phyloP scores from a whole-genome alignment of 1,140 invertebrate species.

The Cepaea nemoralis region DNA sequence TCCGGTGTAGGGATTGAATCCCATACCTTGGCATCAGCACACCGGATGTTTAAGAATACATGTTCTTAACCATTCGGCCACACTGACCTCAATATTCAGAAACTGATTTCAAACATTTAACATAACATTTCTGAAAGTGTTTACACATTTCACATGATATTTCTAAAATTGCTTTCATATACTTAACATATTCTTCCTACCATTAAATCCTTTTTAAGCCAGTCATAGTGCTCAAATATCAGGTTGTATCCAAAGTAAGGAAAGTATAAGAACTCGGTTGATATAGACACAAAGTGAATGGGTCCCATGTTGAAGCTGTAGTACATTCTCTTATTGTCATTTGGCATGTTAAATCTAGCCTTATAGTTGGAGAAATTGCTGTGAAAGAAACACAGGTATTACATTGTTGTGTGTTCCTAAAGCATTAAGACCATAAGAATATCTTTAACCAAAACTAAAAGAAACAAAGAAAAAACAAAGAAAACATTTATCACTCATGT shows the following conservation, averaged over 20 bases:
- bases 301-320: slow-evolving; percentile 90
- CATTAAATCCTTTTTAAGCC: slow-evolving; percentile 66
- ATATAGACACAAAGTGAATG: slow-evolving; percentile 83
- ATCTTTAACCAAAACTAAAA: too few relatives aligned
- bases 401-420: too few relatives aligned
- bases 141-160: slow-evolving; percentile 58
- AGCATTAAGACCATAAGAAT: too few relatives aligned
- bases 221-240: slow-evolving; percentile 84
- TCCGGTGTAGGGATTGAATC: too few relatives aligned
- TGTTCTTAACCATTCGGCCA: too few relatives aligned
- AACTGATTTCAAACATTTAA: slow-evolving; percentile 63
- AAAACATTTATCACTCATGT: too few relatives aligned
- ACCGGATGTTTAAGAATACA: too few relatives aligned
- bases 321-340: slow-evolving; percentile 80
- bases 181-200: too few relatives aligned
- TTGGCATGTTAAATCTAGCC: slow-evolving; percentile 89
- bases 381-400: slow-evolving; percentile 57
- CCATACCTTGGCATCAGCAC: too few relatives aligned
- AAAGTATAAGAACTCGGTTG: slow-evolving; percentile 96
- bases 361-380: slow-evolving; percentile 91
- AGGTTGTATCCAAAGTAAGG: slow-evolving; percentile 83
- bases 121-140: slow-evolving; percentile 68
- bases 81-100: too few relatives aligned
- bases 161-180: too few relatives aligned
- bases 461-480: too few relatives aligned